These are phyloP conservation scores for Horisme vitalbata DNA, from an alignment of 2,888 invertebrate species.

Conservation along the genomic window DNA sequence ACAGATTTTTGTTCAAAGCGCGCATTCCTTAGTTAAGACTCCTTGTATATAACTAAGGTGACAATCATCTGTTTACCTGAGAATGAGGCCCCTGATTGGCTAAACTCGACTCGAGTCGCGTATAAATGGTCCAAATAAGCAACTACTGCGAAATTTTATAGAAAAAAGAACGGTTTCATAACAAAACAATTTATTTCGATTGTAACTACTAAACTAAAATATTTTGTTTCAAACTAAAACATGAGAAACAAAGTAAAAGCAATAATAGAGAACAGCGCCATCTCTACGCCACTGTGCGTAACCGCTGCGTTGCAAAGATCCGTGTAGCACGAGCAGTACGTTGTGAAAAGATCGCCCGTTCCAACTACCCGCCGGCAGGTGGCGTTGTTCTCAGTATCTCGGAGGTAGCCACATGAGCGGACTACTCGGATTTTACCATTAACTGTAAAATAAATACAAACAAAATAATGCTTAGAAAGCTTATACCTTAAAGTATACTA, in stretches of 20 bases:
- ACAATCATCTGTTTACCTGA: too few relatives aligned
- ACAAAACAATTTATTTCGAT: not conserved
- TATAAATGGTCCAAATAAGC: too few relatives aligned
- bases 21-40: too few relatives aligned
- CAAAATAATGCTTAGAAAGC: too few relatives aligned
- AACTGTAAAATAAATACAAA: slow-evolving; percentile 81
- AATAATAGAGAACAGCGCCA: slow-evolving; percentile 40
- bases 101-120: too few relatives aligned
- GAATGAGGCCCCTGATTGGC: too few relatives aligned
- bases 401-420: slow-evolving; percentile 90
- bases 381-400: slow-evolving; percentile 79
- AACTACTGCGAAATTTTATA: too few relatives aligned
- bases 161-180: not conserved
- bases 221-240: slow-evolving; percentile 13
- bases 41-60: too few relatives aligned
- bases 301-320: slow-evolving; percentile 87
- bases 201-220: not conserved
- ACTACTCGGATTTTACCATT: slow-evolving; percentile 89
- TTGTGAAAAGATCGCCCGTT: slow-evolving; percentile 87
- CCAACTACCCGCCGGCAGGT: slow-evolving; percentile 87
- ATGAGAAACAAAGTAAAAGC: slow-evolving; percentile 14
- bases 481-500: too few relatives aligned
- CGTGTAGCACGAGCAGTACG: slow-evolving; percentile 90
- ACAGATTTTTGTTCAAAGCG: too few relatives aligned
- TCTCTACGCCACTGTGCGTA: slow-evolving; percentile 32